These are phyloP conservation scores for Ormyrus labotus DNA, from an alignment of 2,888 invertebrate genomes.

Conservation along the genomic window DNA sequence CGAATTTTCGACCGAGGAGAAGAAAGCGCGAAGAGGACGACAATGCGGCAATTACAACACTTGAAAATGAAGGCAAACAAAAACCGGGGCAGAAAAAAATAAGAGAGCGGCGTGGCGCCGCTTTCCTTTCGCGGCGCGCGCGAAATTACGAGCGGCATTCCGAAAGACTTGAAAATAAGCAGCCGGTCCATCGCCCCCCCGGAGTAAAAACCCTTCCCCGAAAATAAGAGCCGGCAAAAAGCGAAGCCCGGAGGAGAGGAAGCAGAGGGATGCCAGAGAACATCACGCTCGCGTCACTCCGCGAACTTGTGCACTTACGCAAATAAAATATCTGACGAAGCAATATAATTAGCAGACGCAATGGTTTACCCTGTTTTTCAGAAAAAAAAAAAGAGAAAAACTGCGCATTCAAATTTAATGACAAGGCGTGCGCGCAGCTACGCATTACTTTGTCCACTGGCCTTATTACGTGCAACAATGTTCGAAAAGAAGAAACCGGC, in stretches of 20 bases:
- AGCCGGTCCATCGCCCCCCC: not conserved
- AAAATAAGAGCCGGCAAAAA: not conserved
- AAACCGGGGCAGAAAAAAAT: not conserved
- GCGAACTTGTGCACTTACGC: not conserved
- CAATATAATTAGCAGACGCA: too few relatives aligned
- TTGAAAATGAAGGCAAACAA: not conserved
- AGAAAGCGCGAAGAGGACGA: slow-evolving; percentile 13
- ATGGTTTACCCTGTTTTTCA: too few relatives aligned
- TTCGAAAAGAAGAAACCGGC: too few relatives aligned
- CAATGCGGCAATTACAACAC: slow-evolving; percentile 29
- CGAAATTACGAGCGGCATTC: slow-evolving; percentile 32
- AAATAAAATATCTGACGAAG: too few relatives aligned
- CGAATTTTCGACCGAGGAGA: not conserved
- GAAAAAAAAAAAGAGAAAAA: too few relatives aligned
- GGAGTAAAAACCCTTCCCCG: not conserved
- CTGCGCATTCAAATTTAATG: too few relatives aligned
- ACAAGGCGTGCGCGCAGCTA: too few relatives aligned
- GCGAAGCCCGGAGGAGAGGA: not conserved
- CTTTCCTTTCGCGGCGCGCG: slow-evolving; percentile 35
- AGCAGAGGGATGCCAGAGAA: not conserved
- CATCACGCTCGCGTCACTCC: not conserved
- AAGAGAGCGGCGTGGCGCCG: slow-evolving; percentile 5
- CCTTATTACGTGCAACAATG: too few relatives aligned
- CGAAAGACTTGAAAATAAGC: slow-evolving; percentile 34
- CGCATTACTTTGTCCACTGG: too few relatives aligned